Evolutionary conservation across 2,113 vertebrate genomes (phyloP).

Genomic region (Garra rufa): DNA sequence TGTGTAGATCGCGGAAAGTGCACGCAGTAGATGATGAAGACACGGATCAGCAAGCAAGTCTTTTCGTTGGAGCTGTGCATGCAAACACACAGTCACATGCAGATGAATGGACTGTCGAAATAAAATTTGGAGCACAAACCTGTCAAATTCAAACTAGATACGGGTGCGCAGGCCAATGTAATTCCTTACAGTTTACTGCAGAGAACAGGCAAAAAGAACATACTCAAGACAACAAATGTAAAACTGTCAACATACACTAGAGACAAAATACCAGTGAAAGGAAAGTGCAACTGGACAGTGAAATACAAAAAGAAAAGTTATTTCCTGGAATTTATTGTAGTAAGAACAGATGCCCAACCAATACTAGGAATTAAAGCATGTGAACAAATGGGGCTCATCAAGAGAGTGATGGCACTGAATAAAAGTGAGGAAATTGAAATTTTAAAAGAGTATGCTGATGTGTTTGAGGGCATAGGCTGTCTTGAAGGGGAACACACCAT

Average conservation of each 20-base stretch:
- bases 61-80: too few relatives aligned
- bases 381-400: slow-evolving; percentile 38
- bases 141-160: slow-evolving; percentile 23
- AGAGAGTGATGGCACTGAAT: slow-evolving; percentile 47
- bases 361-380: slow-evolving; percentile 49
- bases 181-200: slow-evolving; percentile 40
- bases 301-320: slow-evolving; percentile 34
- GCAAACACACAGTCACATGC: too few relatives aligned
- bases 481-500: slow-evolving; percentile 48
- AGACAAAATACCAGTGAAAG: slow-evolving; percentile 46
- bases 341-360: slow-evolving; percentile 23
- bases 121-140: too few relatives aligned
- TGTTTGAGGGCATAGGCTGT: slow-evolving; percentile 51
- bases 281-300: slow-evolving; percentile 38
- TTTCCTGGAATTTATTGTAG: slow-evolving; percentile 24
- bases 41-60: too few relatives aligned
- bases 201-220: slow-evolving; percentile 26
- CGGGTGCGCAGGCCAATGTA: slow-evolving; percentile 43
- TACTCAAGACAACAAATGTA: slow-evolving; percentile 31
- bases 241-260: slow-evolving; percentile 46
- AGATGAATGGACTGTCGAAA: too few relatives aligned
- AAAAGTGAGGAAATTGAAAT: slow-evolving; percentile 32
- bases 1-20: too few relatives aligned
- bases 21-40: too few relatives aligned
- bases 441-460: slow-evolving; percentile 37